A percentile compares a stretch with the other conserved stretches of the same genome.
These are phyloP conservation scores for Hyperoplus immaculatus DNA, from an alignment of 2,797 vertebrate species.

Conservation along the genomic window DNA sequence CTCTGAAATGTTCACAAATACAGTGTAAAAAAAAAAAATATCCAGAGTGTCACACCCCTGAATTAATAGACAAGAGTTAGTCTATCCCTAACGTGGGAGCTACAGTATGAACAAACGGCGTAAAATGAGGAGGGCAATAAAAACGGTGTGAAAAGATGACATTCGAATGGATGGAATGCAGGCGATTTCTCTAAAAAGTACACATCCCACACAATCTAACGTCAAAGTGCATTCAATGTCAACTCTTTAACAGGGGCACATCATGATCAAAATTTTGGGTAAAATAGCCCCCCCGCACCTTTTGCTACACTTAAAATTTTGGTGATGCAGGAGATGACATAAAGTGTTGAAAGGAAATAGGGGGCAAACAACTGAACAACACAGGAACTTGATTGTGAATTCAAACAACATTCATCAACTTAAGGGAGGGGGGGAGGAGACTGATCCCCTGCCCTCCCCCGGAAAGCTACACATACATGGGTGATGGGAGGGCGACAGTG, in stretches of 20 bases:
- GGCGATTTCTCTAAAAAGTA: constrained; percentile 74
- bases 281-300: constrained; percentile 25
- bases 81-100: constrained; percentile 50
- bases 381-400: constrained; percentile 80
- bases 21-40: constrained; percentile 71
- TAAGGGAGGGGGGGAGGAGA: constrained; percentile 26
- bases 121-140: constrained; percentile 56
- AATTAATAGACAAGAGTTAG: constrained; percentile 33
- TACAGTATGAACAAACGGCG: constrained; percentile 66
- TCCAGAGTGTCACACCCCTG: constrained; percentile 59
- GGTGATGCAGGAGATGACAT: constrained; percentile 67
- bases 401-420: constrained; percentile 81
- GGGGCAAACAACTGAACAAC: constrained; percentile 50
- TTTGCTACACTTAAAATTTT: constrained; percentile 84
- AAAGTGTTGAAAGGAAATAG: constrained; percentile 27
- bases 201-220: constrained; percentile 85
- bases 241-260: constrained; percentile 71
- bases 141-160: constrained; percentile 73
- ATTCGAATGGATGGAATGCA: constrained; percentile 86
- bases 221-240: constrained; percentile 88
- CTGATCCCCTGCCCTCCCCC: constrained; percentile 31
- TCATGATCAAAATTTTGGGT: constrained; percentile 59
- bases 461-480: constrained; percentile 75
- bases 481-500: constrained; percentile 62
- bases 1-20: constrained; percentile 79